A percentile compares a stretch with the other conserved stretches of the same genome.
Evolutionary conservation across 2,888 invertebrate species (phyloP).

Genomic region (Epistrophe eligans): DNA sequence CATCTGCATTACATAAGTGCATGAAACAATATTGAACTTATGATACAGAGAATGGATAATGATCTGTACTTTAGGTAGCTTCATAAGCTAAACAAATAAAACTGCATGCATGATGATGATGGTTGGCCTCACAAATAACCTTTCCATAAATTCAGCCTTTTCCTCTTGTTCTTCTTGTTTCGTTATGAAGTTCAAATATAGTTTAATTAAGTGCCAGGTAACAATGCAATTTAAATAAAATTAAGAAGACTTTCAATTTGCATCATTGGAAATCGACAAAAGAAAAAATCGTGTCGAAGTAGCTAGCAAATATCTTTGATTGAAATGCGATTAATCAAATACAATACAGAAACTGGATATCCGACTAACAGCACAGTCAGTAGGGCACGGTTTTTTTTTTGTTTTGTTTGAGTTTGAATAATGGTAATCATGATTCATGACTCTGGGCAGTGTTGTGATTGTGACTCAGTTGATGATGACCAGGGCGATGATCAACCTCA

Average conservation of each 20-base stretch:
- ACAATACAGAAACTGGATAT: slow-evolving; percentile 35
- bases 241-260: slow-evolving; percentile 29
- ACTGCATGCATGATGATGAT: not conserved
- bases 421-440: not conserved
- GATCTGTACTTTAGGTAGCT: too few relatives aligned
- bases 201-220: not conserved
- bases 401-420: not conserved
- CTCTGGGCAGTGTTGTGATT: not conserved
- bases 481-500: slow-evolving; percentile 19
- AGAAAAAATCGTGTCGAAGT: slow-evolving; percentile 25
- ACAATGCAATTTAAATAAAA: slow-evolving; percentile 20
- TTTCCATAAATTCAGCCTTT: not conserved
- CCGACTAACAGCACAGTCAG: not conserved
- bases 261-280: not conserved
- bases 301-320: slow-evolving; percentile 18
- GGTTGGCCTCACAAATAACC: not conserved
- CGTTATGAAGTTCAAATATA: not conserved
- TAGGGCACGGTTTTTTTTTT: slow-evolving; percentile 29
- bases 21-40: too few relatives aligned
- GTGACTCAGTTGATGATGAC: slow-evolving; percentile 24
- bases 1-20: too few relatives aligned
- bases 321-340: slow-evolving; percentile 32
- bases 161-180: not conserved
- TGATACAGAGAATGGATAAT: too few relatives aligned
- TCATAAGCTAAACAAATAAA: too few relatives aligned